Evolutionary conservation across 2,888 invertebrate genomes (phyloP), one percentile per base, ranked within the genome.

Genomic region (Megastigmus dorsalis): DNA sequence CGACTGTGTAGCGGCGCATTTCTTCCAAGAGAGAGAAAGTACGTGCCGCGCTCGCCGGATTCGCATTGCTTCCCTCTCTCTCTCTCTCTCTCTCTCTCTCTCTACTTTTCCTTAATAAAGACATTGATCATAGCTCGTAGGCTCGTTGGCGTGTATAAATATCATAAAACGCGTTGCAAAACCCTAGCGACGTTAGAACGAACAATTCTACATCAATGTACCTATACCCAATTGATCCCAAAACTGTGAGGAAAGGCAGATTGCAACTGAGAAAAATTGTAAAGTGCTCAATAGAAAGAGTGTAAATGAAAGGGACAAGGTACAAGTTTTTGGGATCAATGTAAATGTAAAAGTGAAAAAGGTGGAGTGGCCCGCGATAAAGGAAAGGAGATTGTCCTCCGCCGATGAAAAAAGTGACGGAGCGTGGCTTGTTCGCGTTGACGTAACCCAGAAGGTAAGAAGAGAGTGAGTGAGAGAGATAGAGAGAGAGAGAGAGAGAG

Each of bases 11-110:
- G 66, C n/a, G n/a, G n/a, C n/a, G n/a, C 72, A 28, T 63, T 63
- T 70, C 63, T 45, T 63, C 62, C 48, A n/a, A n/a, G 55, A 62
- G 55, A 63, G 73, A 67, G 73, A 74, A 74, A 74, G 73, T 74
- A 30, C 60, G 45, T 48, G 54, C 33, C 18, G 55, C 41, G 55
- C 41, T n/a, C 57, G 41, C 43, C 20, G 55, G 18, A 26, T 62
- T 20, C 67, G 60, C 66, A 23, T n/a, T 43, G 38, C 7, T 26
- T 30, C 41, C 20, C 9, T 20, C 55, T 20, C 18, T 45, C n/a
- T 45, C 23, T 63, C 60, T 65, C 54, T 45, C 28, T 60, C 62
- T 20, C 18, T 45, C n/a, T 45, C 23, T 63, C 60, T 65, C 54
- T 45, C 28, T 60, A 30, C 67, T 55, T 71, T 57, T 66, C 62